A percentile compares a stretch with the other conserved stretches of the same genome.
Conservation (phyloP, 2,797 vertebrate species). For the Xerus rutilus region DNA sequence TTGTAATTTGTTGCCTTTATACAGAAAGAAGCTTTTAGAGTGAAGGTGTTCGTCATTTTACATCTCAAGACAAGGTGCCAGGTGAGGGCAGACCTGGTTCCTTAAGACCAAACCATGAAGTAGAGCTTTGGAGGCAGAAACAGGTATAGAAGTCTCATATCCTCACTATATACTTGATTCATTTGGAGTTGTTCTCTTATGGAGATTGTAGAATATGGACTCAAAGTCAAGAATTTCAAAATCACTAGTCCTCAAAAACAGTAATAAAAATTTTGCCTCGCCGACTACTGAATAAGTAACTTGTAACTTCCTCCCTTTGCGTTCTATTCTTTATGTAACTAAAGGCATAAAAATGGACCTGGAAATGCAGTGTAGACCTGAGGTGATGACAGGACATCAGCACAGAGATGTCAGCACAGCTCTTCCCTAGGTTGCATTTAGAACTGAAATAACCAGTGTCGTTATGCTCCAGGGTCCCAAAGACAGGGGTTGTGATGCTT, state of each 20-base stretch:
- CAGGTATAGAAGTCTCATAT: background rate
- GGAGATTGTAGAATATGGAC: background rate
- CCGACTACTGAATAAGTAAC: background rate
- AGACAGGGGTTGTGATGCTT: background rate
- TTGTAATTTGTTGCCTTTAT: slow-evolving; percentile 55
- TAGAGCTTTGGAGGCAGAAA: background rate
- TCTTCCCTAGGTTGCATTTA: background rate
- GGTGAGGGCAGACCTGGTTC: background rate
- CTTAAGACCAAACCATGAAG: background rate
- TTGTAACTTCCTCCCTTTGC: background rate
- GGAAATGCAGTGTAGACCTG: too few relatives aligned
- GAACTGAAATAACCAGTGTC: background rate
- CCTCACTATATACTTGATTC: background rate
- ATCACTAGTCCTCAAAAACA: background rate
- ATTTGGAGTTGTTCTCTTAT: slow-evolving; percentile 18
- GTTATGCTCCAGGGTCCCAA: background rate
- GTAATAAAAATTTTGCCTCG: background rate
- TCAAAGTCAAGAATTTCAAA: slow-evolving; percentile 36
- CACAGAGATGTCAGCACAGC: background rate
- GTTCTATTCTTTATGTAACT: background rate
- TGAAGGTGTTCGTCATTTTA: background rate
- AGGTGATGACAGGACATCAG: background rate
- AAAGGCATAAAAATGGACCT: background rate
- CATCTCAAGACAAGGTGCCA: background rate
- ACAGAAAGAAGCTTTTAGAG: slow-evolving; percentile 37